These are phyloP conservation scores for Salarias fasciatus DNA, from an alignment of 2,797 vertebrate species.

Conservation along the genomic window DNA sequence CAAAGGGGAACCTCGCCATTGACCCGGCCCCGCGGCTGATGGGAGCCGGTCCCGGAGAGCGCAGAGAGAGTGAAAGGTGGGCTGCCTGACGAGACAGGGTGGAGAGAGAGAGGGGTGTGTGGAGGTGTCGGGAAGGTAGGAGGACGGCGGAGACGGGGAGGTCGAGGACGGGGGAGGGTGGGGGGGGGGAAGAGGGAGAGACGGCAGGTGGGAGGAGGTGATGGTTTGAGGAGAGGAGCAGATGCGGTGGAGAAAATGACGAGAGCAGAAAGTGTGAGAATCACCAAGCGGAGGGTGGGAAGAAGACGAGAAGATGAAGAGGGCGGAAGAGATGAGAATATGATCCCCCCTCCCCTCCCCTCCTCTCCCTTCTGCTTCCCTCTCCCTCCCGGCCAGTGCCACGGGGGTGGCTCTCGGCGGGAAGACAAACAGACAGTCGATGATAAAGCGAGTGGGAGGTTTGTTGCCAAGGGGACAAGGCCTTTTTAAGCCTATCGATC, in stretches of 20 bases:
- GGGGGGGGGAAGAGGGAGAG: conserved; percentile 6
- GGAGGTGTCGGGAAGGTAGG: conserved; percentile 6
- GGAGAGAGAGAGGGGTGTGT: not conserved
- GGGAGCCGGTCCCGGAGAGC: conserved; percentile 38
- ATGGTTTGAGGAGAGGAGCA: conserved; percentile 28
- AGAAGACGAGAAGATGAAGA: conserved; percentile 4
- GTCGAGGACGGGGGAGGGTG: not conserved
- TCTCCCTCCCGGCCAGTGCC: conserved; percentile 12
- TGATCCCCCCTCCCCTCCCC: conserved; percentile 7
- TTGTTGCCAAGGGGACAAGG: conserved; percentile 71
- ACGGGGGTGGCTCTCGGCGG: conserved; percentile 54
- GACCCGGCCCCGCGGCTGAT: conserved; percentile 58
- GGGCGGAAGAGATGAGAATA: conserved; percentile 19
- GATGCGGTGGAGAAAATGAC: conserved; percentile 22
- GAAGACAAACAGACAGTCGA: conserved; percentile 56
- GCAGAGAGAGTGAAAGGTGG: conserved; percentile 26
- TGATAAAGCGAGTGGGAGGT: conserved; percentile 67
- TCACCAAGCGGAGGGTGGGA: conserved; percentile 5
- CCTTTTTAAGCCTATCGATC: conserved; percentile 77
- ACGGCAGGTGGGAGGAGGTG: conserved; percentile 3
- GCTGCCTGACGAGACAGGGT: conserved; percentile 3
- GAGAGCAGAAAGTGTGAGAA: conserved; percentile 10
- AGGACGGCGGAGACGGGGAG: conserved; percentile 19
- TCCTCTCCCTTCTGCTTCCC: conserved; percentile 10
- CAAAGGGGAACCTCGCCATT: conserved; percentile 70